Percentiles rank a stretch among this genome's conserved stretches.
These are phyloP conservation scores for Galaxea fascicularis DNA, from an alignment of 92 coral and sea anemone genomes.

Conservation along the genomic window DNA sequence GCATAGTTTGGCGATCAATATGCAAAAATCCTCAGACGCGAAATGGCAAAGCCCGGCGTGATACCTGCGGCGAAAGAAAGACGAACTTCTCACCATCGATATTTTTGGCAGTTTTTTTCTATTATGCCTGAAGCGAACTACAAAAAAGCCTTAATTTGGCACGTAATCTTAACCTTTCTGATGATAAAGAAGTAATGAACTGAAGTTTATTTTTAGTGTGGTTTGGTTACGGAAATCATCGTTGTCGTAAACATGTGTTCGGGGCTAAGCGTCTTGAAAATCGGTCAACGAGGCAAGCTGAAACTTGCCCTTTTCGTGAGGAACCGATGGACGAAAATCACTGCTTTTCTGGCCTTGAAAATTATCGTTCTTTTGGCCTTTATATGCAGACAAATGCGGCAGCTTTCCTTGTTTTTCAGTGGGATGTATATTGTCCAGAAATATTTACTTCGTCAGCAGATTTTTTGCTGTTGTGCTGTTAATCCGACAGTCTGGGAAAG, in stretches of 20 bases:
- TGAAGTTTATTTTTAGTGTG: not conserved
- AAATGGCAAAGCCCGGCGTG: not conserved
- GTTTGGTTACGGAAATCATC: conserved; percentile 9
- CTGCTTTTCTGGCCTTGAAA: not conserved
- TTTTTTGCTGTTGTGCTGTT: not conserved
- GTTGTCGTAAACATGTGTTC: not conserved
- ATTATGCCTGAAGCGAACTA: not conserved
- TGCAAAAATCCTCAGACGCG: not conserved
- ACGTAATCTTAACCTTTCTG: not conserved
- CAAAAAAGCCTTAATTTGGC: not conserved
- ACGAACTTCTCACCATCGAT: not conserved
- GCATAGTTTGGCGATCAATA: not conserved
- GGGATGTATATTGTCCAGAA: not conserved
- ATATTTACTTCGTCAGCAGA: conserved; percentile 40
- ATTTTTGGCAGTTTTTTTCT: not conserved
- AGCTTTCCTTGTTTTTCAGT: not conserved
- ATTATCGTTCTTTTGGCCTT: not conserved
- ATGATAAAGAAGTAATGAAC: not conserved
- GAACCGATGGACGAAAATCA: not conserved
- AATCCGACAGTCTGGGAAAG: too few species aligned
- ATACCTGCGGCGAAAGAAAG: not conserved
- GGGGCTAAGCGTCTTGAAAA: not conserved
- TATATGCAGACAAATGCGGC: not conserved
- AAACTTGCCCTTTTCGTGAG: not conserved
- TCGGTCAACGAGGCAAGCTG: not conserved